Evolutionary conservation across 2,888 invertebrate genomes (phyloP), one percentile per base, ranked within the genome.

Genomic region (Netelia inedita): DNA sequence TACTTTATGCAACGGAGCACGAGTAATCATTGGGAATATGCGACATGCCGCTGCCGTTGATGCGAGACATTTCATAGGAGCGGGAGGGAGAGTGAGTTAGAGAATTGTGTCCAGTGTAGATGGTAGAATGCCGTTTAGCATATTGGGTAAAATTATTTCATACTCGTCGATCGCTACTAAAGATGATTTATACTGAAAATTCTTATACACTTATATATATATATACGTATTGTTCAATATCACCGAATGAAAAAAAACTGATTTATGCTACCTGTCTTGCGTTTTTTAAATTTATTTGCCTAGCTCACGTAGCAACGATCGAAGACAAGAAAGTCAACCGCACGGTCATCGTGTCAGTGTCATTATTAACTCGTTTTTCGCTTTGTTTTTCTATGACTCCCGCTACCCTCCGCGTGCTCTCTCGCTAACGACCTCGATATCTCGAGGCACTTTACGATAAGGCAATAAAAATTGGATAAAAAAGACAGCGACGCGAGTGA

Each of bases 1-100:
- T 76, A 82, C 82, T 73, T 82, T 82, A 82, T 82, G 59, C 82
- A 82, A 78, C 82, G 76, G 23, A 82, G 72, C 66, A 78, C 53
- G 75, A 76, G 66, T 82, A 82, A 82, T 82, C 71, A 82, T 82
- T 59, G 82, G 66, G 14, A 72, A 74, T 69, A 72, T 43, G 73
- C 68, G 74, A 74, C 68, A 61, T 61, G 59, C 61, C 68, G 74
- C 71, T 43, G 61, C 10, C 35, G 71, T 61, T 63, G 71, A 28
- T 57, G 57, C 57, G 57, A 10, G 19, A 71, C 1, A 63, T 71
- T 63, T 23, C 19, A 69, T 28, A 61, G 46, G 46, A n/a, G 19
- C 21, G 55, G 21, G 2, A 11, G 59, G 46, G 28, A 28, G 23
- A 69, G 74, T 14, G 68, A 61, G 61, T 9, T 35, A 46, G 6